Evolutionary conservation across 2,113 vertebrate species (phyloP), one percentile per base, ranked within the genome.

Genomic region (Rhinolophus ferrumequinum): DNA sequence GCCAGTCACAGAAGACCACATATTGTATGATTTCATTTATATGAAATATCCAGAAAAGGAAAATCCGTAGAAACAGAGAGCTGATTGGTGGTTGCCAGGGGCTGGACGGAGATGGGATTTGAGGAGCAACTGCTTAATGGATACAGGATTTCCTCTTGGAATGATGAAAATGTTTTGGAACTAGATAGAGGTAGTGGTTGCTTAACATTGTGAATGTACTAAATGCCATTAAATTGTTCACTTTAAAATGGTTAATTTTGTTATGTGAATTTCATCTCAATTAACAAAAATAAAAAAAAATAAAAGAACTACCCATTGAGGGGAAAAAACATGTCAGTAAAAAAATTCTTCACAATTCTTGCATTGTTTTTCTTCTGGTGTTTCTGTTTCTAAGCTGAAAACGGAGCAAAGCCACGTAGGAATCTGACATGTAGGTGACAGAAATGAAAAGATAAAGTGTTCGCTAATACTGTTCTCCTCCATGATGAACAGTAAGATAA

Each of bases 351-450:
- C 28, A 30, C 44, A 56, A 35, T 44, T 28, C 30, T 47, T 19
- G 38, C 16, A 54, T 35, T 73, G 15, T 87, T 98, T 94, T 97
- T 98, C 95, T 97, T 93, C 52, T 35, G 12, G 9, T 26, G 18
- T 76, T 87, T 81, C 58, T 66, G 18, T 87, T 83, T 83, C 64
- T 84, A 84, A 73, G 35, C 79, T 77, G 35, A 33, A 88, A 79
- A 94, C 41, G 69, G 60, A 95, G 9, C 7, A n/a, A n/a, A 93
- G 50, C 2, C 69, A 35, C 5, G 6, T 6, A 69, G n/a, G 8
- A 50, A 75, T 30, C 50, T 84, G 18, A 52, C 35, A n/a, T 1
- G 26, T 8, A 80, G 19, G 30, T 50, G 44, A 96, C 18, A 89
- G 33, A 70, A 87, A 87, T 50, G 56, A 38, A 11, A 88, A 38